Base-by-base conservation (phyloP, 2,113 vertebrate species). In the Peromyscus californicus region DNA sequence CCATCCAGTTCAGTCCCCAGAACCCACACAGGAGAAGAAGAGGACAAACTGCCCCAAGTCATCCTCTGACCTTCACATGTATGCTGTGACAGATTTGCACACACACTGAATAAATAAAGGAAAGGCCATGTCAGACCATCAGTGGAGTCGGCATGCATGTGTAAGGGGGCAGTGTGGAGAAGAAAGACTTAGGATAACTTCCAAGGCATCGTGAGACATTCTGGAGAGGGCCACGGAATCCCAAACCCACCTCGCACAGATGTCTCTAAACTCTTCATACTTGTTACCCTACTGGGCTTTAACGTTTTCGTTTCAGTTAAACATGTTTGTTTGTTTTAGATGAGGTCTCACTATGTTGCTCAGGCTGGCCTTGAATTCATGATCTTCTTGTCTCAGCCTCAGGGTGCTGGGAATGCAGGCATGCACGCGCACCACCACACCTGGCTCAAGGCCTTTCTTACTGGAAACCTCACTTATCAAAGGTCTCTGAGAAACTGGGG, bases 391-490 rank as follows among this genome's bases (percentile, higher is more conserved):
- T 65, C 33, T 79, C 59, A 65, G 31, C 39, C 16, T 63, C n/a
- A 1, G 29, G 54, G 88, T 76, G 24, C 51, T 59, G 39, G n/a
- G 45, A 48, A 45, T 76, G 13, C 17, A 63, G 57, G n/a, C 31
- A 12, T 76, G 39, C 36, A 19, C 12, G 39, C 36, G 29, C 12
- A 31, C 69, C 29, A 63, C 39, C 54, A 45, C 57, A 24, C 26
- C 29, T 45, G 57, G 39, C 2, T 78, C 29, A 61, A 48, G 72
- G 72, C 72, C 57, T 33, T 59, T 22, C 2, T 7, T 75, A 74
- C 54, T 36, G 42, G 80, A 93, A 97, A 94, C 36, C 19, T 85
- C 79, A 57, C 75, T 94, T 85, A 72, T 7, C 8, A 87, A 83
- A 82, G 51, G 48, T 96, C 75, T 48, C 61, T 92, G 48, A 87